These are phyloP conservation scores for Enteromius radiatus DNA, from an alignment of 2,797 vertebrate species.

Conservation along the genomic window DNA sequence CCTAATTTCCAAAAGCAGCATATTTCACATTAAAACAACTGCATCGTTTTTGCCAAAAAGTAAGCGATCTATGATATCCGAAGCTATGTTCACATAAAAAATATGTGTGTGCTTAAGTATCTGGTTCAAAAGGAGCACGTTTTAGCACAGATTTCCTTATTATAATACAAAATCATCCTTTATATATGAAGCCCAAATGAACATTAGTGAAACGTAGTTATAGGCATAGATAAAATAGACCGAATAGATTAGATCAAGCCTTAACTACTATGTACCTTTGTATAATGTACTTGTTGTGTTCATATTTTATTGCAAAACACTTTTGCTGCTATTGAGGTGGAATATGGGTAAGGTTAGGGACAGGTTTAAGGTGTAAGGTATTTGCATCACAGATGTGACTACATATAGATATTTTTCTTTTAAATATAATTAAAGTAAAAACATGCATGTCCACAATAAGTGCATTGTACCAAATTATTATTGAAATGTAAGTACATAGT, in stretches of 20 bases:
- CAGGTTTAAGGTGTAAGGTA: no score
- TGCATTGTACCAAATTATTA: no score
- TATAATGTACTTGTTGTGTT: no score
- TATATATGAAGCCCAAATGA: neutral
- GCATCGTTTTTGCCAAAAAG: neutral
- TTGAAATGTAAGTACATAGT: no score
- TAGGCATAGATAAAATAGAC: neutral
- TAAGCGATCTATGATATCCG: neutral
- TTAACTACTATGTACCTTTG: no score
- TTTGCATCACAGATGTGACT: no score
- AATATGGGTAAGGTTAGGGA: no score
- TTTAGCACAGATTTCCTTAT: neutral
- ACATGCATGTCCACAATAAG: no score
- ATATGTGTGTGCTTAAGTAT: neutral
- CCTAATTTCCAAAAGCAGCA: neutral
- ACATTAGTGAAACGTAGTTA: neutral
- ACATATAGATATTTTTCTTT: no score
- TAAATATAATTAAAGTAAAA: no score
- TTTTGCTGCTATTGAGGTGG: no score
- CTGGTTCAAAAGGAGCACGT: neutral
- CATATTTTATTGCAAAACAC: no score
- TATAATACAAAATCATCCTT: neutral
- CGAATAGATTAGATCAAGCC: neutral
- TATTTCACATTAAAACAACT: neutral
- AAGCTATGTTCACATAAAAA: neutral